Evolutionary conservation across 2,113 vertebrate species (phyloP).

Genomic region (Mellivora capensis): DNA sequence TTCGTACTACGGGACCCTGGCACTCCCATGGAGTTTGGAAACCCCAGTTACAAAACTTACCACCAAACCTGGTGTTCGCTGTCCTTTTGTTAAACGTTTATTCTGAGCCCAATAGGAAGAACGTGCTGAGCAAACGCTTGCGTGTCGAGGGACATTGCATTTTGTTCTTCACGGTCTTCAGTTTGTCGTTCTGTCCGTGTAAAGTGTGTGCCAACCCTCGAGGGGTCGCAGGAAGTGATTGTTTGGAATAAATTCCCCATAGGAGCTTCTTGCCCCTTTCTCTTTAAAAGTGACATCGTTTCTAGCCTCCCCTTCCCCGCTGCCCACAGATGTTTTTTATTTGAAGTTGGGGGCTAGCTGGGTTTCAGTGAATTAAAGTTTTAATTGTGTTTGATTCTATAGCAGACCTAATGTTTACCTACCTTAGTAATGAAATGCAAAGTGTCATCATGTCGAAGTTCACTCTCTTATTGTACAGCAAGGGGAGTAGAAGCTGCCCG

Average conservation of each 20-base stretch:
- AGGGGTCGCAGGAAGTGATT: background rate
- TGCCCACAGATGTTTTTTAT: background rate
- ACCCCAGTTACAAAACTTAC: background rate
- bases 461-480: background rate
- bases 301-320: background rate
- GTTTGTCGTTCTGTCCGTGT: background rate
- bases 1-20: rapidly evolving
- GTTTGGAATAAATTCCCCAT: background rate
- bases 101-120: background rate
- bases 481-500: background rate
- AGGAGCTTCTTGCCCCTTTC: background rate
- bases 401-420: conserved; percentile 49
- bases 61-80: background rate
- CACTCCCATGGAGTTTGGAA: background rate
- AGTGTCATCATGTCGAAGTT: background rate
- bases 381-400: conserved; percentile 64
- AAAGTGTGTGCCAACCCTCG: background rate
- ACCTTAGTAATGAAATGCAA: conserved; percentile 38
- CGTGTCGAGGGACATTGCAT: background rate
- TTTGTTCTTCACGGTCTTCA: background rate
- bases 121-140: rapidly evolving
- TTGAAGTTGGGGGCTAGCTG: background rate
- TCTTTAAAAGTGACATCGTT: background rate
- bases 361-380: conserved; percentile 66
- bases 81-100: background rate